These are phyloP conservation scores for Gonioctena quinquepunctata DNA, from an alignment of 1,140 invertebrate genomes.

Conservation along the genomic window DNA sequence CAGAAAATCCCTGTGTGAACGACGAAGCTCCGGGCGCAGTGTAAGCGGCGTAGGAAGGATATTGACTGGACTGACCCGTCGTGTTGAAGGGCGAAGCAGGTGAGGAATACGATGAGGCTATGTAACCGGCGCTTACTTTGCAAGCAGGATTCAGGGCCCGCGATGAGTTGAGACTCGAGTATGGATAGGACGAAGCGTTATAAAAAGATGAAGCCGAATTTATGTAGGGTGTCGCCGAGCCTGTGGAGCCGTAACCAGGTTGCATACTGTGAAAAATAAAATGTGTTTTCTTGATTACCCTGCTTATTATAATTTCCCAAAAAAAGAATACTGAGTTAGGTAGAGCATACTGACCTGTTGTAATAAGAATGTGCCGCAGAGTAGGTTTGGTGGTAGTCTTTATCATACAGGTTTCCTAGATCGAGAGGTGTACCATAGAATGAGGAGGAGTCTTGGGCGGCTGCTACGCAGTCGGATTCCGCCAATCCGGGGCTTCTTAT, in stretches of 20 bases:
- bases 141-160: slow-evolving; percentile 53
- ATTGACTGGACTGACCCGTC: slow-evolving; percentile 58
- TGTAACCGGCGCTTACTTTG: slow-evolving; percentile 52
- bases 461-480: slow-evolving; percentile 57
- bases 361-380: slow-evolving; percentile 69
- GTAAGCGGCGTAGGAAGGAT: slow-evolving; percentile 66
- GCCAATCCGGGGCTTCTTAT: slow-evolving; percentile 63
- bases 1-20: slow-evolving; percentile 66
- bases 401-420: slow-evolving; percentile 49
- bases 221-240: slow-evolving; percentile 46
- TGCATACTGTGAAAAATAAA: slow-evolving; percentile 51
- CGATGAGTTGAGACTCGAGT: slow-evolving; percentile 54
- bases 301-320: too few species aligned
- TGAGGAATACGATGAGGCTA: slow-evolving; percentile 52
- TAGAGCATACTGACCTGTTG: too few species aligned
- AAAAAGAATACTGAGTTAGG: too few species aligned
- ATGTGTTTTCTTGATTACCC: neutral
- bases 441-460: slow-evolving; percentile 47
- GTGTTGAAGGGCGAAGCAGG: slow-evolving; percentile 58
- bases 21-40: slow-evolving; percentile 60
- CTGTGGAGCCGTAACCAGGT: slow-evolving; percentile 52
- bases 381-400: slow-evolving; percentile 55
- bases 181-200: slow-evolving; percentile 52
- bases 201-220: slow-evolving; percentile 50
- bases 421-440: slow-evolving; percentile 47